phyloP scores from a whole-genome alignment of 2,888 invertebrate genomes.

The Lepidonotus clava region DNA sequence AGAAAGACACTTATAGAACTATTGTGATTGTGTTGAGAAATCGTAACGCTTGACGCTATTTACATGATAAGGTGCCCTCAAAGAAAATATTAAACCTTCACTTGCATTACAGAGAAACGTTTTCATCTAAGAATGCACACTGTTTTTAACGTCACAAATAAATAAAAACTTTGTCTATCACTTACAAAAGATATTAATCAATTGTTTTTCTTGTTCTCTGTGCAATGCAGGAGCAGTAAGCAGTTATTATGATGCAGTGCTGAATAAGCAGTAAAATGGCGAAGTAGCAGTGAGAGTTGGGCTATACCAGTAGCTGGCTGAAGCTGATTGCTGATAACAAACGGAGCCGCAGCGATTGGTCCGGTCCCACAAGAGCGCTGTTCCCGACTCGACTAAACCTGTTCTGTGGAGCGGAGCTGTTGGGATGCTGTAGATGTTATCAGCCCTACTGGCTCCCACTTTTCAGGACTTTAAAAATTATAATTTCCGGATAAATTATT shows the following conservation, averaged over 20 bases:
- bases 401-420: slow-evolving; percentile 35
- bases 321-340: slow-evolving; percentile 33
- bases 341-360: slow-evolving; percentile 30
- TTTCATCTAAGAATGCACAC: not conserved
- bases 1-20: too few relatives aligned
- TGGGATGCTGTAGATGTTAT: slow-evolving; percentile 1
- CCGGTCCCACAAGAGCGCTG: not conserved
- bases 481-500: too few relatives aligned
- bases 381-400: slow-evolving; percentile 5
- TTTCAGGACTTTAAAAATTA: slow-evolving; percentile 15
- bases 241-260: slow-evolving; percentile 57
- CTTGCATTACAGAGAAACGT: not conserved
- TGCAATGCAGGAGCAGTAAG: slow-evolving; percentile 57
- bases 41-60: not conserved
- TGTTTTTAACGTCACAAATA: not conserved
- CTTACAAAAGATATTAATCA: slow-evolving; percentile 50
- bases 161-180: not conserved
- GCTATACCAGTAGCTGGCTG: slow-evolving; percentile 44
- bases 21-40: too few relatives aligned
- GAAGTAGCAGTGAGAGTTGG: slow-evolving; percentile 30
- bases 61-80: slow-evolving; percentile 7
- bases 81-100: slow-evolving; percentile 18
- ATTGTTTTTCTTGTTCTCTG: slow-evolving; percentile 55
- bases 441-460: not conserved
- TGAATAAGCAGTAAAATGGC: slow-evolving; percentile 43